Base-by-base conservation (phyloP, 2,797 vertebrate species). In the Etheostoma perlongum region DNA sequence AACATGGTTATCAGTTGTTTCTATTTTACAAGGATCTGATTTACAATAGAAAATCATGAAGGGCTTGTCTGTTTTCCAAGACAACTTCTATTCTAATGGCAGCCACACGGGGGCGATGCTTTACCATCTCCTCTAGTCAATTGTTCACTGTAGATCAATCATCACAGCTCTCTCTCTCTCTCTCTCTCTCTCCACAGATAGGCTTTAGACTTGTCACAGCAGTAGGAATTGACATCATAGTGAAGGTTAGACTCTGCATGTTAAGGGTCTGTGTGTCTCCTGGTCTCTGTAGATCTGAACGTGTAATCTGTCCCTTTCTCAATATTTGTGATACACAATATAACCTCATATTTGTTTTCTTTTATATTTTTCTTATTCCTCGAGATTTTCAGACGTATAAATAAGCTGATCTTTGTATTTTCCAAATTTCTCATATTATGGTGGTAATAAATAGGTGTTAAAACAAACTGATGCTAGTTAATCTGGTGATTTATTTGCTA, bases 371-470 rank as follows among this genome's bases (percentile, higher is more conserved):
- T 94, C 92, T 92, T 95, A 95, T 94, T 92, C 86, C 90, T 93
- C 61, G 40, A 93, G 87, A 92, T 92, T 93, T 93, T 94, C 92
- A 92, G 87, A 94, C 93, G 72, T 95, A 93, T 93, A 94, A 95
- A 94, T 94, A 93, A 94, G 89, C 93, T 91, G 93, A 95, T 95
- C 93, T 95, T 95, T 95, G 95, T 95, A 95, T 94, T 95, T 95
- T 96, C 93, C 94, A 95, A 95, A 94, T 95, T 95, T 94, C 92
- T 96, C 94, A 95, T 95, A 94, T 93, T 94, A 94, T 92, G 92
- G 93, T 96, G 93, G 92, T 95, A 95, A 94, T 95, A 96, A 96
- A 96, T 96, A 94, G 94, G 88, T 95, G 95, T 95, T 92, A 91
- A 94, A 92, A 93, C 81, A 90, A 82, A 55, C 5, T 3, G 4